Evolutionary conservation across 1,140 invertebrate species (phyloP).

Genomic region (Macrocentrus cingulum): DNA sequence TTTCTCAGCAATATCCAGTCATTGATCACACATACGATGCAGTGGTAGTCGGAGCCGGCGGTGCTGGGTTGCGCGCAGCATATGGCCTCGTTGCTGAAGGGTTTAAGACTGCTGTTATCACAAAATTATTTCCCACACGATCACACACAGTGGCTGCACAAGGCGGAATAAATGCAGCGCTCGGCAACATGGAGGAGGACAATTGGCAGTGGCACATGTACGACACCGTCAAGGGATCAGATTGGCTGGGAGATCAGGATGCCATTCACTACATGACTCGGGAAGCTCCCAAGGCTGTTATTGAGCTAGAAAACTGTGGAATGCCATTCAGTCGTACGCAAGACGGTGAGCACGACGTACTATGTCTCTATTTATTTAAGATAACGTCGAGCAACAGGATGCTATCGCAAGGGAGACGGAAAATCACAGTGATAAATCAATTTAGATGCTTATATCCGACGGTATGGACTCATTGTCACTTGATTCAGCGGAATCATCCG

Average conservation of each 20-base stretch:
- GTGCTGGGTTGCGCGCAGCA: constrained; percentile 92
- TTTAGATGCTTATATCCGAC: neutral
- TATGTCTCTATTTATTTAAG: neutral
- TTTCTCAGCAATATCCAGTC: constrained; percentile 72
- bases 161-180: constrained; percentile 95
- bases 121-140: constrained; percentile 95
- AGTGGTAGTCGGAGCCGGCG: constrained; percentile 96
- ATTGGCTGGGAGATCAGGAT: constrained; percentile 98
- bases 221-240: constrained; percentile 97
- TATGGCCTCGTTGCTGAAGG: constrained; percentile 95
- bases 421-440: neutral
- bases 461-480: constrained; percentile 1
- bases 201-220: constrained; percentile 99
- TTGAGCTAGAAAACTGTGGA: constrained; percentile 98
- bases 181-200: constrained; percentile 80
- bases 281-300: constrained; percentile 94
- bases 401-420: neutral
- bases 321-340: constrained; percentile 94
- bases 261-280: constrained; percentile 98
- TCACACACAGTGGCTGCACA: constrained; percentile 98
- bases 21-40: constrained; percentile 97
- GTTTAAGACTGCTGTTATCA: constrained; percentile 96
- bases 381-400: neutral
- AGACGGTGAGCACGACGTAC: constrained; percentile 62
- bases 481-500: neutral